Percentiles rank a stretch among this genome's conserved stretches.
Conservation (phyloP, 1,140 invertebrate species). For the Caligus rogercresseyi region DNA sequence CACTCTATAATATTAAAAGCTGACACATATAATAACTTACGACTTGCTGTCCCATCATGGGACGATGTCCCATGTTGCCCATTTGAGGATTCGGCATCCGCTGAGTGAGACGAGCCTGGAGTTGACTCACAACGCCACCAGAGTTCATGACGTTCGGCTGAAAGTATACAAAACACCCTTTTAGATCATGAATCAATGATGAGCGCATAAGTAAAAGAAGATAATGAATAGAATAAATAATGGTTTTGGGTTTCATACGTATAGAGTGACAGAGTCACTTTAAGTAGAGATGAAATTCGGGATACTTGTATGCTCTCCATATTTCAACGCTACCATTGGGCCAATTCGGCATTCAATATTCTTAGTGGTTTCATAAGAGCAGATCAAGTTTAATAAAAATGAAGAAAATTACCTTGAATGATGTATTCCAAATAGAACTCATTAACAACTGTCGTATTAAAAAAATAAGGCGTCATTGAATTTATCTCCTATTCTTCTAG, state of each 20-base stretch:
- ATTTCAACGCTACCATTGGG: no score
- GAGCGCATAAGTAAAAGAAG: background rate
- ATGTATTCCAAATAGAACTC: no score
- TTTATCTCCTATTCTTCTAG: no score
- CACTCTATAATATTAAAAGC: no score
- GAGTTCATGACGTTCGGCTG: background rate
- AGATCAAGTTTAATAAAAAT: no score
- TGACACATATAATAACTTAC: background rate
- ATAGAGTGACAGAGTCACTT: slow-evolving; percentile 4
- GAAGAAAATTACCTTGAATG: no score
- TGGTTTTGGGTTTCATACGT: background rate
- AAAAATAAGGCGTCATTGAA: no score
- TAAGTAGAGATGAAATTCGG: background rate
- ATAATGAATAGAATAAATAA: background rate
- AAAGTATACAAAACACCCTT: background rate
- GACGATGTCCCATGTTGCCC: background rate
- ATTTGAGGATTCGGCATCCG: background rate
- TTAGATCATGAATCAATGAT: background rate
- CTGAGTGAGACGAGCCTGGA: slow-evolving; percentile 1
- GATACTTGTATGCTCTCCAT: no score
- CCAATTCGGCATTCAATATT: no score
- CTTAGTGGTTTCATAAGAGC: no score
- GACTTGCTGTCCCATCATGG: background rate
- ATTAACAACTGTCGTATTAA: no score
- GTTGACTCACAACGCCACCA: slow-evolving; percentile 5